Evolutionary conservation across 2,113 vertebrate genomes (phyloP), one percentile per base, ranked within the genome.

Genomic region (Indicator maculatus): DNA sequence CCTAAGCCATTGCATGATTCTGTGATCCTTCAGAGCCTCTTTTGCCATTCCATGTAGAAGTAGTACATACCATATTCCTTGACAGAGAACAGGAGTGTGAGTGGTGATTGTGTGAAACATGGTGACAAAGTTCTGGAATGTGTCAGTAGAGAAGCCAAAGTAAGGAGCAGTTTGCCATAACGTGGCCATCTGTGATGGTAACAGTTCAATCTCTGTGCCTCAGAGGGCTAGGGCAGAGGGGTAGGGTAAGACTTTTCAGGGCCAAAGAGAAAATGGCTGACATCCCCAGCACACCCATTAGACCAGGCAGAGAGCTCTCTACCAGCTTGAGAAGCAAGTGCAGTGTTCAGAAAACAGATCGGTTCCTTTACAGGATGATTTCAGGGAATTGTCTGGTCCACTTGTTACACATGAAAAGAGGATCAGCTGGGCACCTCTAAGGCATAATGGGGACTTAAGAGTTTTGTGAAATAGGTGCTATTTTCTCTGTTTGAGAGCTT

Each of bases 401-500:
- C 47, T 93, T 72, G 66, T 28, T 90, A 28, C 61, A 52, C 76
- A 21, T 76, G 74, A 88, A 86, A 81, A 78, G 65, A 71, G 53
- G 65, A 78, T 83, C 83, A 77, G 53, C 47, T 93, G 70, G 61
- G 13, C 61, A 73, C 45, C 81, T 67, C 41, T 81, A 56, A 58
- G 59, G 16, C 81, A 21, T 92, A 86, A 88, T 30, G 36, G 65
- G 84, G 50, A 55, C 36, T 17, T 72, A 80, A 86, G 39, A 39
- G 17, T 78, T 84, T 59, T 78, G 69, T 90, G 86, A 86, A 91
- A 90, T 90, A 63, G 65, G 18, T 84, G 17, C 21, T 89, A 5
- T 88, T 90, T 93, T 88, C 84, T 93, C 85, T 78, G 33, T 86
- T 87, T 86, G 76, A 86, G 78, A 90, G 69, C 71, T 83, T 88